These are phyloP conservation scores for Syndactyla subalaris DNA, from an alignment of 2,797 vertebrate genomes.

Conservation along the genomic window DNA sequence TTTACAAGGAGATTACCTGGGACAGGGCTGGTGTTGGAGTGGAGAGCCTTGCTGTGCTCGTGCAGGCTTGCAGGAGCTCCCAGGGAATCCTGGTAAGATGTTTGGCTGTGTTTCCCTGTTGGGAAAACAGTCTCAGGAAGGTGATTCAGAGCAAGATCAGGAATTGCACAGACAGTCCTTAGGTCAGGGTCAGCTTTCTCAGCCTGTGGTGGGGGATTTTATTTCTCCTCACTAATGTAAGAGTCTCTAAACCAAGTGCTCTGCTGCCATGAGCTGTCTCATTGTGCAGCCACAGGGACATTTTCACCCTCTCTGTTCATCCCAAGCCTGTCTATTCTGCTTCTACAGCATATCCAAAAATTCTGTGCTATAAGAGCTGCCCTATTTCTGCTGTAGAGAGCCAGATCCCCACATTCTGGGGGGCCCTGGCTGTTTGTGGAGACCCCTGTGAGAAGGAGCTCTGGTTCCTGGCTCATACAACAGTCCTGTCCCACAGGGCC, in stretches of 20 bases:
- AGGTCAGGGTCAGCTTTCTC: background rate
- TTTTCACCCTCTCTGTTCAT: background rate
- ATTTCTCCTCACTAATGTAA: background rate
- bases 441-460: background rate
- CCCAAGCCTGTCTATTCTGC: background rate
- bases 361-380: background rate
- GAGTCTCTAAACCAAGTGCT: background rate
- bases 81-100: background rate
- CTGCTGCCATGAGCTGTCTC: background rate
- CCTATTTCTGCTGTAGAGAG: background rate
- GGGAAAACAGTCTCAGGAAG: background rate
- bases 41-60: fast-evolving
- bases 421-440: background rate
- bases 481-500: background rate
- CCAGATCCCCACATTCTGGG: background rate
- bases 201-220: background rate
- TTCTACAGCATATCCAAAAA: background rate
- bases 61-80: background rate
- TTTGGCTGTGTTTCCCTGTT: background rate
- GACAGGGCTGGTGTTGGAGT: background rate
- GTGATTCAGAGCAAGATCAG: background rate
- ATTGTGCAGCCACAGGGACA: background rate
- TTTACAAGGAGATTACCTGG: background rate
- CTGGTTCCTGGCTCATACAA: background rate
- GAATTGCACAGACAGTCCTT: background rate